These are phyloP conservation scores for Cochlearius cochlearius DNA, from an alignment of 2,113 vertebrate species.

Conservation along the genomic window DNA sequence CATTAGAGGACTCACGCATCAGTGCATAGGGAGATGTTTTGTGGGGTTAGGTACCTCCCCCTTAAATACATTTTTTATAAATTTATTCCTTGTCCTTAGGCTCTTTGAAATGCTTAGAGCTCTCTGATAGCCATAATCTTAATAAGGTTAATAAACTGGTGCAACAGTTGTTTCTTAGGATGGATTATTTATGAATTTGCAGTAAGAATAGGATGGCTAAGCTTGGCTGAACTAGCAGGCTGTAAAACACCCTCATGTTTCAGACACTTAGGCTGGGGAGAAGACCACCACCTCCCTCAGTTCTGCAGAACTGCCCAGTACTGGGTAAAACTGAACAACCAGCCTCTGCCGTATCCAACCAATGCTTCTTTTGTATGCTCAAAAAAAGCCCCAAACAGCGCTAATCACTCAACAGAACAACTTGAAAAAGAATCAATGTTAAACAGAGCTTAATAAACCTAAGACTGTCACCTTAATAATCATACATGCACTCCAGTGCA, in stretches of 20 bases:
- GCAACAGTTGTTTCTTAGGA: neutral
- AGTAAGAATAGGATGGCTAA: neutral
- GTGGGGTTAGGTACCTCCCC: neutral
- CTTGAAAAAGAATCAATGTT: neutral
- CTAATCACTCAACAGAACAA: neutral
- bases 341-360: neutral
- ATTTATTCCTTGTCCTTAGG: neutral
- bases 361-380: neutral
- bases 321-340: neutral
- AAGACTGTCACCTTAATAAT: neutral
- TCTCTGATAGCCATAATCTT: neutral
- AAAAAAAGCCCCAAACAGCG: fast-evolving
- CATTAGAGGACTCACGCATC: neutral
- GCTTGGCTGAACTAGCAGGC: neutral
- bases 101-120: neutral
- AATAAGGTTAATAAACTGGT: neutral
- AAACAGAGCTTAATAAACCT: neutral
- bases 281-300: neutral
- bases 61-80: neutral
- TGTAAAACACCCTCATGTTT: neutral
- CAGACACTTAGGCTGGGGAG: neutral
- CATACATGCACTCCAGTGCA: neutral
- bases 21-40: neutral
- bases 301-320: neutral
- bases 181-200: neutral